Evolutionary conservation across 2,888 invertebrate species (phyloP).

Genomic region (Hyalella azteca): DNA sequence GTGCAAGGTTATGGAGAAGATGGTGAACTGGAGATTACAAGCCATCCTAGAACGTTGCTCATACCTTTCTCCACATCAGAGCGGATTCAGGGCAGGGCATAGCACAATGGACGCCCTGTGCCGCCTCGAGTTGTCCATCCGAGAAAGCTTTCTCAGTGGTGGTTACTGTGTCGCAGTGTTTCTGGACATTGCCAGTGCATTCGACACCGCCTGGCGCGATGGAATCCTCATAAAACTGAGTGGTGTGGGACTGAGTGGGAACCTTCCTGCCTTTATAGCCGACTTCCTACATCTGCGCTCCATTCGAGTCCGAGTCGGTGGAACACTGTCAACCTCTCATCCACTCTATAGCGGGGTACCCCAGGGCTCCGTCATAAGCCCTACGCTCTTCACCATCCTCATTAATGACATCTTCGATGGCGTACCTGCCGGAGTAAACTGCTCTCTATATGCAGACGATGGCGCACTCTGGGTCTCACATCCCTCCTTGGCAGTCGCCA

Average conservation of each 20-base stretch:
- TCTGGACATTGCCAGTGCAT: conserved; percentile 1
- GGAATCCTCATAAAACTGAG: not conserved
- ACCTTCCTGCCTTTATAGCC: not conserved
- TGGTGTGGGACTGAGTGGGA: not conserved
- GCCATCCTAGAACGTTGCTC: too few species aligned
- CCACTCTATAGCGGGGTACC: not conserved
- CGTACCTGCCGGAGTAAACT: not conserved
- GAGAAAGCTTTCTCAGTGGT: not conserved
- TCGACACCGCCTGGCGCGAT: not conserved
- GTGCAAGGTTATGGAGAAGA: too few species aligned
- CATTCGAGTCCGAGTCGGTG: not conserved
- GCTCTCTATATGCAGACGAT: not conserved
- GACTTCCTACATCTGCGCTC: not conserved
- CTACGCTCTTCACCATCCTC: not conserved
- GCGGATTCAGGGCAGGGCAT: not conserved
- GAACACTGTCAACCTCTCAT: not conserved
- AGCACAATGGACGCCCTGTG: not conserved
- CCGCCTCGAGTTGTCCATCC: not conserved
- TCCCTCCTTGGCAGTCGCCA: not conserved
- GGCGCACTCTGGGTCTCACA: not conserved
- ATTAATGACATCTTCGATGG: not conserved
- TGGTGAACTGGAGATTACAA: too few species aligned
- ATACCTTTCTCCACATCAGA: too few species aligned
- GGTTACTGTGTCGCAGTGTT: not conserved
- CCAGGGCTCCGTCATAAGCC: not conserved